These are phyloP conservation scores for Nomada hirtipes DNA, from an alignment of 2,888 invertebrate genomes.

Conservation along the genomic window DNA sequence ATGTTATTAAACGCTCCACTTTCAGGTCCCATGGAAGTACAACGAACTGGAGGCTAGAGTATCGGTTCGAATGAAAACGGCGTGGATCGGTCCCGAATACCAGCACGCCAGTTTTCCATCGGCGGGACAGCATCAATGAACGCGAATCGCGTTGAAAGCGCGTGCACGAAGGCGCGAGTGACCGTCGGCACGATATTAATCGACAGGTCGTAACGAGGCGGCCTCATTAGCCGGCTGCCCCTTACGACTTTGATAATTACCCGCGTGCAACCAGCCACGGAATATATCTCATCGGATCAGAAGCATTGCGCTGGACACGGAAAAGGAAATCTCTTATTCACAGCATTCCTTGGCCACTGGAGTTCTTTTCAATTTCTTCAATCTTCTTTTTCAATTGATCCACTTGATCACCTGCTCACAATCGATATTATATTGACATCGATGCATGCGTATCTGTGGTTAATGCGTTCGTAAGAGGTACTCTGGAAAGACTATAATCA, in stretches of 20 bases:
- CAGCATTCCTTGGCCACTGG: background rate
- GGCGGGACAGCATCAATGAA: constrained; percentile 61
- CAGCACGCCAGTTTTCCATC: constrained; percentile 36
- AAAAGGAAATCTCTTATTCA: background rate
- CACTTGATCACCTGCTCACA: no score
- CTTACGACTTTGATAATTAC: constrained; percentile 72
- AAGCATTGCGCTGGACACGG: background rate
- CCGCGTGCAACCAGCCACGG: constrained; percentile 59
- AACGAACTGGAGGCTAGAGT: constrained; percentile 6
- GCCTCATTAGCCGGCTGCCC: constrained; percentile 72
- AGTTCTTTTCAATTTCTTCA: background rate
- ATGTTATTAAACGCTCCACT: constrained; percentile 18
- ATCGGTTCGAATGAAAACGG: constrained; percentile 37
- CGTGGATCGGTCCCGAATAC: constrained; percentile 7
- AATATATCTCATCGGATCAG: constrained; percentile 57
- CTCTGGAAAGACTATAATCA: no score
- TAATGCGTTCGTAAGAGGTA: no score
- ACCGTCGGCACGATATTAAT: constrained; percentile 70
- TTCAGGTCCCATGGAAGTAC: constrained; percentile 16
- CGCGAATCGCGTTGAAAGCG: constrained; percentile 35
- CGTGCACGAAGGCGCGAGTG: constrained; percentile 49
- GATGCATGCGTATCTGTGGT: no score
- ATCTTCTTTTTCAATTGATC: no score
- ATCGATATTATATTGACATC: no score
- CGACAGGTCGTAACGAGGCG: constrained; percentile 71